Evolutionary conservation across 2,113 vertebrate species (phyloP), one percentile per base, ranked within the genome.

Genomic region (Castor canadensis): DNA sequence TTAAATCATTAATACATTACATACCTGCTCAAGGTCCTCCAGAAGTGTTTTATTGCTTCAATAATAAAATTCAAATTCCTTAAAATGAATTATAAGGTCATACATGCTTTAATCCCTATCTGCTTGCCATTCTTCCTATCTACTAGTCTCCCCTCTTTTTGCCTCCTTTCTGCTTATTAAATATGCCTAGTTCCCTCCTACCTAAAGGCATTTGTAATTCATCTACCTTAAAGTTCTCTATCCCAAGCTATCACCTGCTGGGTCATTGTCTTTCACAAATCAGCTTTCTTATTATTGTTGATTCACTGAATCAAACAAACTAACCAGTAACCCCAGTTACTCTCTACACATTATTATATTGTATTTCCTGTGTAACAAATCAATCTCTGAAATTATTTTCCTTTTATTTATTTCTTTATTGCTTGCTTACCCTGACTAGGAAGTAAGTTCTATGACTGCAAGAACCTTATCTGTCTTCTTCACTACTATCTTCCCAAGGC

Each of bases 241-340:
- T n/a, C 13, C 43, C 30, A 60, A 30, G 66, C 20, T 76, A 87
- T n/a, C 45, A 83, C 10, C 32, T 71, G 1, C 43, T 91, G 45
- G 45, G n/a, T 76, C 56, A 87, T 62, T 76, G 54, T 58, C 56
- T 58, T 71, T 87, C 32, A 54, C 28, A 91, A 47, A 45, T 87
- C 20, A 62, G 22, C 19, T 80, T 82, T 69, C 56, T 47, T 76
- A 72, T 60, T 89, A 77, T 58, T 89, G 9, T 58, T 80, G 60
- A 60, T 92, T 81, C 73, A 26, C 40, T 76, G 40, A 71, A 58
- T 58, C 43, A 85, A 73, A 90, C 90, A 89, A 89, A 81, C 67
- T 69, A 87, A 73, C 11, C 13, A 89, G 16, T 24, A 32, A 75
- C 6, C 2, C 32, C 66, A 20, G 6, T 11, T 93, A 88, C 64